Evolutionary conservation across 1,140 invertebrate genomes (phyloP), one percentile per base, ranked within the genome.

Genomic region (Spodoptera litura): DNA sequence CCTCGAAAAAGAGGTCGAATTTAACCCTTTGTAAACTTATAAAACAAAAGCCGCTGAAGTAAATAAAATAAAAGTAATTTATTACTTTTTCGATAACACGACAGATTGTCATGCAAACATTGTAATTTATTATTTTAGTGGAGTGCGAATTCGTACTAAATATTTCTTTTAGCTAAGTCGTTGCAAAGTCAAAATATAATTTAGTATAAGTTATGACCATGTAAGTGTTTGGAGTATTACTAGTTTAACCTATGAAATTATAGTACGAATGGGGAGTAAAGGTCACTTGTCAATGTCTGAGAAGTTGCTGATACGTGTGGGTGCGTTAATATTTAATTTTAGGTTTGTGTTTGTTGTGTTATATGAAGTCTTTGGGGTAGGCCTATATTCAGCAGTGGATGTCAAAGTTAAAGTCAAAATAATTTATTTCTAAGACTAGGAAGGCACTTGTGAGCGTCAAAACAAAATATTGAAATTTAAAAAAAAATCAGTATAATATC

Each of bases 121-220:
- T 15, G n/a, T 44, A 38, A 64, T 64, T 44, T 64, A 64, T 66
- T 66, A 49, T 66, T 49, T 20, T 66, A 38, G 49, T 49, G 35
- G 20, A 51, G 15, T 66, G 62, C 15, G 38, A 49, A 49, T 66
- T 66, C 38, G 15, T 25, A 66, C 15, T 66, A 25, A 66, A 20
- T 20, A 5, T 49, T 66, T 49, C 10, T 49, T 66, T 49, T 11
- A 10, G 35, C n/a, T 44, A 64, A 64, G 61, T 64, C 15, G 15
- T 49, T 49, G 15, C 15, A 66, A 66, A 49, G 62, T 66, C 61
- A 64, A 35, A 49, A 49, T 15, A 20, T 20, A 44, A 44, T 11
- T 64, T 20, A 20, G 15, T 13, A 1, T 15, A 64, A 44, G 35
- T 20, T 64, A 15, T 38, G 8, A 12, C 12, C n/a, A n/a, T 62